Conservation (phyloP, 2,113 vertebrate species). For the Rostratula benghalensis region DNA sequence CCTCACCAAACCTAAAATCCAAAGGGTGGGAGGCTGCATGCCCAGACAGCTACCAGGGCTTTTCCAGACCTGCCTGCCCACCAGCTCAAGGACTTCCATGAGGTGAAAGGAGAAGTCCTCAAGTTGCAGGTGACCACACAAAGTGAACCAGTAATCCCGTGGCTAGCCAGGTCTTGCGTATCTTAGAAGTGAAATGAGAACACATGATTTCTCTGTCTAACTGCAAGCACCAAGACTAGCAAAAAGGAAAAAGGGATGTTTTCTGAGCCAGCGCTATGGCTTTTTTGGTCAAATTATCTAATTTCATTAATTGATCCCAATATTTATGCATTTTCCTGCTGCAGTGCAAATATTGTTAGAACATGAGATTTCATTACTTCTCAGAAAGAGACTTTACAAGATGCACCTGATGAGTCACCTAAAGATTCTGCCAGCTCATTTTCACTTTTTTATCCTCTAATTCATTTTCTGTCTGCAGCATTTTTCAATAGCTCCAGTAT, state of each 20-base stretch:
- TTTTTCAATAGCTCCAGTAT: conserved; percentile 27
- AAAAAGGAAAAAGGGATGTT: conserved; percentile 31
- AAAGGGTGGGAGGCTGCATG: neutral
- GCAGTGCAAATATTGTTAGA: conserved; percentile 69
- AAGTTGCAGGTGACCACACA: neutral
- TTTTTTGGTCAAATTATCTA: conserved; percentile 63
- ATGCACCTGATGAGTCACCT: conserved; percentile 73
- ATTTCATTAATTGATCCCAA: conserved; percentile 70
- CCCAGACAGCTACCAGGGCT: neutral
- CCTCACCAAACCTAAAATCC: neutral
- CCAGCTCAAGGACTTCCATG: rapidly evolving
- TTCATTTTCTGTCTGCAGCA: conserved; percentile 45
- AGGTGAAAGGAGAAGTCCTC: neutral
- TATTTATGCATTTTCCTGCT: conserved; percentile 62
- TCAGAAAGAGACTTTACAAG: conserved; percentile 59
- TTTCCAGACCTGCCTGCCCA: neutral
- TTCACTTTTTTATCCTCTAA: conserved; percentile 50
- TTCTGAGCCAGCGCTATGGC: conserved; percentile 45
- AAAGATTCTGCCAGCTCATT: conserved; percentile 64
- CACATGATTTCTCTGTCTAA: neutral
- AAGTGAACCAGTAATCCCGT: rapidly evolving
- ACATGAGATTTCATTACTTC: conserved; percentile 60
- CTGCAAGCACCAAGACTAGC: neutral
- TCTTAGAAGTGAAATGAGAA: rapidly evolving
- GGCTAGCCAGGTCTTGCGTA: rapidly evolving